Base-by-base conservation (phyloP, 2,888 invertebrate species). In the Polydrusus cervinus region DNA sequence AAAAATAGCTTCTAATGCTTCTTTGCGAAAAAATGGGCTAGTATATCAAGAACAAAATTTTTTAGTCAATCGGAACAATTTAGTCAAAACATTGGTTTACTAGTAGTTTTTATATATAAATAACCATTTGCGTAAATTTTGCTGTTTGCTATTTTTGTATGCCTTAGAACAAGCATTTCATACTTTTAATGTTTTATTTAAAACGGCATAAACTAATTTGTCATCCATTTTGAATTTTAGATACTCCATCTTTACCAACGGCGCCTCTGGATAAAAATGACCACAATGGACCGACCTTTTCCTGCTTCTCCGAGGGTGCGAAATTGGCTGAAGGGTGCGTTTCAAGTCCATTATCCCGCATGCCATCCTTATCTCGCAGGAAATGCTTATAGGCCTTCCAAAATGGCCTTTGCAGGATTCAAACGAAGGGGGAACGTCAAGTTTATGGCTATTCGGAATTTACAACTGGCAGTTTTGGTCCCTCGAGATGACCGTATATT, bases 401-500 rank as follows among this genome's bases (percentile, higher is more conserved):
- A 77, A 77, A 71, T 70, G 77, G 68, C 74, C 71, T 76, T 76
- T 62, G 66, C 70, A 71, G 70, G 61, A 71, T 64, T 45, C 57
- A 65, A 68, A 66, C 61, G 38, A 25, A 45, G 64, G 49, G 65
- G 77, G 74, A 65, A 74, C 74, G 74, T 77, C 71, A 77, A 74
- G 74, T 77, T 77, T 74, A 77, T 74, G 77, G 77, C 77, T 62
- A 62, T 74, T 57, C 71, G 77, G 71, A 77, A 77, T 77, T 77
- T 77, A 75, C 72, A 69, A 66, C 75, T 69, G 49, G 72, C 77
- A 71, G 75, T 75, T 75, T 69, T 30, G 72, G 75, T 75, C 77
- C 77, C 77, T 64, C 11, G 75, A 77, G 77, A 74, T 77, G 77
- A 77, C 77, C 77, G 77, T 77, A 74, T 77, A 77, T 77, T 64